Conservation (phyloP, 2,888 invertebrate genomes). For the Troides helena region DNA sequence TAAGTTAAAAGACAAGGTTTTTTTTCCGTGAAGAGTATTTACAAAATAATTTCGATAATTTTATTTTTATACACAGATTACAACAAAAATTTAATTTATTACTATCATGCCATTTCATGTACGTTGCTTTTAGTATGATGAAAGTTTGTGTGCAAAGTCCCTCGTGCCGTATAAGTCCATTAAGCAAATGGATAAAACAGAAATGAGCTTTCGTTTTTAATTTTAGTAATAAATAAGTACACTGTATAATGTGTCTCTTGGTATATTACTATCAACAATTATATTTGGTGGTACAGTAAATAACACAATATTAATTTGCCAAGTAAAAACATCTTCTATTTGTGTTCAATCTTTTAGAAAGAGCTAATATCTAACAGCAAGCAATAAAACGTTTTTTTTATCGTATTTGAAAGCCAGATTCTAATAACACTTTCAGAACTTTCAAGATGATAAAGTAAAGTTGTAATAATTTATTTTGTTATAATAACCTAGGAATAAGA, state of each 20-base stretch:
- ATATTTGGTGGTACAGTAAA: slow-evolving; percentile 34
- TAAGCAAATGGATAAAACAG: slow-evolving; percentile 74
- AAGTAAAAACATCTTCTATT: background rate
- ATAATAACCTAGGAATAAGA: too few relatives aligned
- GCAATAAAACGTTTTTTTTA: too few relatives aligned
- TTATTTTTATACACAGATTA: slow-evolving; percentile 29
- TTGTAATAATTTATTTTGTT: too few relatives aligned
- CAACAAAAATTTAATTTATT: slow-evolving; percentile 66
- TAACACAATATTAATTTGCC: background rate
- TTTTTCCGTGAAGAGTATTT: too few relatives aligned
- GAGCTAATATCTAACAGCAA: too few relatives aligned
- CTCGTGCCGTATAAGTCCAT: slow-evolving; percentile 75
- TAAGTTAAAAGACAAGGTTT: too few relatives aligned
- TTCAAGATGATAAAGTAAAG: too few relatives aligned
- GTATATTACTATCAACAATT: slow-evolving; percentile 57
- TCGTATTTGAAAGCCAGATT: too few relatives aligned
- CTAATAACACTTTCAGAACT: too few relatives aligned
- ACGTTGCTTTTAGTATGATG: slow-evolving; percentile 77
- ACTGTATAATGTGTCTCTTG: slow-evolving; percentile 62
- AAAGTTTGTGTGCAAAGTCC: slow-evolving; percentile 71
- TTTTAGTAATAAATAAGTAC: slow-evolving; percentile 71
- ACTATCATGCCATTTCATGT: slow-evolving; percentile 73
- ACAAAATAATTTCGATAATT: slow-evolving; percentile 32
- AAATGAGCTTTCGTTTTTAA: slow-evolving; percentile 76
- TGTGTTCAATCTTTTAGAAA: too few relatives aligned